Evolutionary conservation across 2,113 vertebrate genomes (phyloP).

Genomic region (Pleuronectes platessa): DNA sequence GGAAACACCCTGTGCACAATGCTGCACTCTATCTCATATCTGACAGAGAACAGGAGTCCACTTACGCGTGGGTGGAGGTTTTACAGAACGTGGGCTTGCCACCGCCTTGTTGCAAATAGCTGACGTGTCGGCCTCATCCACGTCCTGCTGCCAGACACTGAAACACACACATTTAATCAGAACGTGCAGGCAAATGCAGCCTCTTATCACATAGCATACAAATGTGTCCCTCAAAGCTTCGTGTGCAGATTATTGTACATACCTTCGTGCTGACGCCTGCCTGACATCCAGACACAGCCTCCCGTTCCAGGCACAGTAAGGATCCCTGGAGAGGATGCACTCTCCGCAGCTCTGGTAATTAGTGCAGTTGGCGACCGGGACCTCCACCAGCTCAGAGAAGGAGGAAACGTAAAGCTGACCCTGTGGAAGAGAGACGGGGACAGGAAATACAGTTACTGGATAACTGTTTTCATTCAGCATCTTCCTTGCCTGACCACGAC

Average conservation of each 20-base stretch:
- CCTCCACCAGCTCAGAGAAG: conserved; percentile 86
- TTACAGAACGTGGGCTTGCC: conserved; percentile 48
- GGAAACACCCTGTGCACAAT: background rate
- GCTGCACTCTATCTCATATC: background rate
- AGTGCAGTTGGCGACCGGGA: conserved; percentile 93
- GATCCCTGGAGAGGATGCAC: conserved; percentile 93
- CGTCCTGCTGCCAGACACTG: conserved; percentile 89
- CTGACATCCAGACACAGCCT: conserved; percentile 81
- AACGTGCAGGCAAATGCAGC: background rate
- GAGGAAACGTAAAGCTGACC: conserved; percentile 89
- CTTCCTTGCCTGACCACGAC: conserved; percentile 22
- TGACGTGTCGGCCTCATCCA: conserved; percentile 84
- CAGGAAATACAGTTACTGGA: background rate
- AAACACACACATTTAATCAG: conserved; percentile 53
- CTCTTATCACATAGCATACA: background rate
- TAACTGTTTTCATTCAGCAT: conserved; percentile 38
- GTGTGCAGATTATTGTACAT: conserved; percentile 5
- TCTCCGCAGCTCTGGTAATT: conserved; percentile 94
- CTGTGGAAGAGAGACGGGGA: conserved; percentile 74
- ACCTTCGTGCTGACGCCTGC: conserved; percentile 71
- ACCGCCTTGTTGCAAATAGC: conserved; percentile 71
- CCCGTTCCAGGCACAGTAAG: conserved; percentile 92
- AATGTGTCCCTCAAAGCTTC: background rate
- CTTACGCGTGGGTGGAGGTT: conserved; percentile 75
- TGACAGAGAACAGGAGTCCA: conserved; percentile 25